Conservation (phyloP, 2,113 vertebrate species). For the Orthonyx spaldingii region DNA sequence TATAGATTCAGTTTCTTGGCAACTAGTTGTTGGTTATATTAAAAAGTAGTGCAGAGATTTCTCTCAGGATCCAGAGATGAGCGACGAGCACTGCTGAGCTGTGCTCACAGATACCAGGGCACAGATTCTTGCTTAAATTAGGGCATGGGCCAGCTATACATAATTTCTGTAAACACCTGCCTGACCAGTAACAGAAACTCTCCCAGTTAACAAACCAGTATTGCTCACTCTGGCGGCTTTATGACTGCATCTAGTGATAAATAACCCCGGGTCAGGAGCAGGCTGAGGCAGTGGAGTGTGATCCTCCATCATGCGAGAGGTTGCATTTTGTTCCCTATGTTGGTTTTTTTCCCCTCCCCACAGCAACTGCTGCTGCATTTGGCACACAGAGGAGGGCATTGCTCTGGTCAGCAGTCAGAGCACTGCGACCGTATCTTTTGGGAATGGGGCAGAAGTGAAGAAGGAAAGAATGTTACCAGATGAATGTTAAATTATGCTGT, state of each 20-base stretch:
- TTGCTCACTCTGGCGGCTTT: not conserved
- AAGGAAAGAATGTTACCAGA: not conserved
- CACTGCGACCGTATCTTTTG: not conserved
- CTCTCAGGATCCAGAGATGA: not conserved
- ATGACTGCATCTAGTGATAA: not conserved
- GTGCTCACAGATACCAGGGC: not conserved
- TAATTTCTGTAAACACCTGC: not conserved
- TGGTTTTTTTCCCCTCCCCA: not conserved
- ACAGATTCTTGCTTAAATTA: not conserved
- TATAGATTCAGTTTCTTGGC: not conserved
- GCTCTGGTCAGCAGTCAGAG: accelerated
- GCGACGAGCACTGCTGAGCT: not conserved
- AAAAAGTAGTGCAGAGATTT: not conserved
- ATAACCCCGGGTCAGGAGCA: not conserved
- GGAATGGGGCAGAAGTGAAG: not conserved
- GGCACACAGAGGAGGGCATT: not conserved
- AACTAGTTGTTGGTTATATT: not conserved
- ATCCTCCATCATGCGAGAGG: not conserved
- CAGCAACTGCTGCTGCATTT: not conserved
- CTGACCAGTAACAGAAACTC: not conserved
- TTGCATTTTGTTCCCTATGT: accelerated
- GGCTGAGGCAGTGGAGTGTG: not conserved
- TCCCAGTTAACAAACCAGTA: not conserved
- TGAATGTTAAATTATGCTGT: not conserved
- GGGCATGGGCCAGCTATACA: not conserved